Percentiles rank a stretch among this genome's conserved stretches.
These are phyloP conservation scores for Accipiter fasciatus DNA, from an alignment of 2,797 vertebrate species.

Conservation along the genomic window DNA sequence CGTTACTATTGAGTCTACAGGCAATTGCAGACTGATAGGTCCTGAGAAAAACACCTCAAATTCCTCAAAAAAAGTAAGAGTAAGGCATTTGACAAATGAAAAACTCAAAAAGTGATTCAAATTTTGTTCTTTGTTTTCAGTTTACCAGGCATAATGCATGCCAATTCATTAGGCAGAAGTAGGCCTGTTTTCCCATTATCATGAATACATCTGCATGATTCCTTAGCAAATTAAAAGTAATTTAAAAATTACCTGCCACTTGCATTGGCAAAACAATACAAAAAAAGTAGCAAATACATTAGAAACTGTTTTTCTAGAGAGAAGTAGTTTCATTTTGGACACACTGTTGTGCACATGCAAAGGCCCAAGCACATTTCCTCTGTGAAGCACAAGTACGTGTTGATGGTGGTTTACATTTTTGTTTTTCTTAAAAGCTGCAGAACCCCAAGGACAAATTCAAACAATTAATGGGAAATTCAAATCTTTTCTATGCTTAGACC, in stretches of 20 bases:
- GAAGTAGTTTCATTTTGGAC: not conserved
- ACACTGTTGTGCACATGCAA: not conserved
- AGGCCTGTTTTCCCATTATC: not conserved
- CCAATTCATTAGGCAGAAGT: not conserved
- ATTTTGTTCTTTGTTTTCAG: not conserved
- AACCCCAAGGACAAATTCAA: not conserved
- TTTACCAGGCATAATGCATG: not conserved
- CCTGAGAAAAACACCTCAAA: not conserved
- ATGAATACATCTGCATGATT: not conserved
- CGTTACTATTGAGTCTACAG: not conserved
- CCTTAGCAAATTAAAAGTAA: slow-evolving; percentile 30
- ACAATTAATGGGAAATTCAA: not conserved
- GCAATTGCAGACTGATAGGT: not conserved
- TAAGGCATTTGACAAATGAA: not conserved
- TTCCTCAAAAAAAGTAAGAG: not conserved
- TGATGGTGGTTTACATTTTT: not conserved
- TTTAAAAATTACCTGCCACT: slow-evolving; percentile 32
- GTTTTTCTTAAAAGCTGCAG: not conserved
- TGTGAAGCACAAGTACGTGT: not conserved
- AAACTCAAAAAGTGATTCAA: not conserved
- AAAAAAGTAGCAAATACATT: slow-evolving; percentile 8
- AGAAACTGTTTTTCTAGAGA: not conserved
- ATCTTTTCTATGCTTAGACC: not conserved
- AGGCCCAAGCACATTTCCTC: not conserved
- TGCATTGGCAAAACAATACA: slow-evolving; percentile 40